Conservation (phyloP, 2,888 invertebrate species). For the Dasysyrphus tricinctus region DNA sequence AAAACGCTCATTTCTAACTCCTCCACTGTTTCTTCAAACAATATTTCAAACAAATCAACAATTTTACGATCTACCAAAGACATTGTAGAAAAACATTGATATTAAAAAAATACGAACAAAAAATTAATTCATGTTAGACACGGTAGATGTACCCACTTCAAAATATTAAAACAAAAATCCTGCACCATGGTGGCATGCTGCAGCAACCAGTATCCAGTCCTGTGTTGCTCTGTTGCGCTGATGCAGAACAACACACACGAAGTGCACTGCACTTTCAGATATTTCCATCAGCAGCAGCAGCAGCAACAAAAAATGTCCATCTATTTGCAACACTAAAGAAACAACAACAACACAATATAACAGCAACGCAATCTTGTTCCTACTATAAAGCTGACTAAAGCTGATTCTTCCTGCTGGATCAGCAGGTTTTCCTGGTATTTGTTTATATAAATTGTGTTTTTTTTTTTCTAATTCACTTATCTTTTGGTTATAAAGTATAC, state of each 20-base stretch:
- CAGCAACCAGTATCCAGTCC: conserved; percentile 46
- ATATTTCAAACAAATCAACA: conserved; percentile 40
- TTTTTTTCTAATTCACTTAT: conserved; percentile 27
- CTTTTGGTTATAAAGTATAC: conserved; percentile 25
- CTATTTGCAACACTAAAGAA: conserved; percentile 17
- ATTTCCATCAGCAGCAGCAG: conserved; percentile 3
- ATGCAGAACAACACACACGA: conserved; percentile 25
- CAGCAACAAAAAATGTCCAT: conserved; percentile 50
- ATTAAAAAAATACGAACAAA: conserved; percentile 1
- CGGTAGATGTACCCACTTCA: conserved; percentile 8
- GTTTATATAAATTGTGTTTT: conserved; percentile 27
- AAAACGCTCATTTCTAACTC: conserved; percentile 12
- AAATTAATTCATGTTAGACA: conserved; percentile 50
- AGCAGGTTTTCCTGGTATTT: conserved; percentile 69
- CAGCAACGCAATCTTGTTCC: conserved; percentile 66
- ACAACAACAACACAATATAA: conserved; percentile 47
- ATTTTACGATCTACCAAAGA: conserved; percentile 29
- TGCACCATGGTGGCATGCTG: conserved; percentile 49
- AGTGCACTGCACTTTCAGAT: conserved; percentile 53
- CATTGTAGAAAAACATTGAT: background rate
- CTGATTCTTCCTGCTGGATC: conserved; percentile 65
- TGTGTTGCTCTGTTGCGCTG: background rate
- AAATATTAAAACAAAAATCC: conserved; percentile 46
- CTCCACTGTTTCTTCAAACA: background rate
- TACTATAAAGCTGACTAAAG: conserved; percentile 22